Base-by-base conservation (phyloP, 1,140 invertebrate genomes). In the Drosophila sp. region DNA sequence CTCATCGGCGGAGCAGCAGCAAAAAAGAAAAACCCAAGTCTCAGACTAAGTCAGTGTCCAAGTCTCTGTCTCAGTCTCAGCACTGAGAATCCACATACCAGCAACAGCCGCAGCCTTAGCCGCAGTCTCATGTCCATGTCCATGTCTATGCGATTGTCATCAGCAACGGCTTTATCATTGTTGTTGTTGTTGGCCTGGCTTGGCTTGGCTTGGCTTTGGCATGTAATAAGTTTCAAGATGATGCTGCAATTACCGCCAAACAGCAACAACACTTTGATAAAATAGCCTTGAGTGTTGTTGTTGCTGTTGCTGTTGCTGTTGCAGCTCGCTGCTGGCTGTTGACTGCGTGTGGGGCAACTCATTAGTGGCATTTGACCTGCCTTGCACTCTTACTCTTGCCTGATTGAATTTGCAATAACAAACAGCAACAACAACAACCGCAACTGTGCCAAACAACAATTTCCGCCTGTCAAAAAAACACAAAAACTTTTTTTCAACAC, bases 291-390 rank as follows among this genome's bases (percentile, higher is more conserved):
- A 83, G 83, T 82, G 81, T 80, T 68, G 76, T 64, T 73, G 70
- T 58, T 67, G 56, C 11, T 61, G 40, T 60, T 41, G 58, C 41
- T 61, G 58, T 27, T 30, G 60, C 7, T n/a, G 61, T 60, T 60
- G 27, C 60, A 66, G 29, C 44, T 33, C 60, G 73, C 41, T 40
- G 68, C 73, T 41, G 68, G 62, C 70, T 62, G 73, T 23, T 68
- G 70, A 65, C 83, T 87, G 84, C 80, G 84, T 87, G 84, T 87
- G 84, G 84, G 84, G 84, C 79, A 87, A 89, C 84, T 87, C 84
- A 87, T 87, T 87, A 87, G 84, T 87, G 84, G 84, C 84, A 83
- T 87, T 87, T 87, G 84, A 87, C 84, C 84, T 80, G 80, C 38
- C 84, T 74, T 89, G 84, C 84, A 77, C 84, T 84, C 86, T 80